These are phyloP conservation scores for Athalia cordata DNA, from an alignment of 2,888 invertebrate species.

Conservation along the genomic window DNA sequence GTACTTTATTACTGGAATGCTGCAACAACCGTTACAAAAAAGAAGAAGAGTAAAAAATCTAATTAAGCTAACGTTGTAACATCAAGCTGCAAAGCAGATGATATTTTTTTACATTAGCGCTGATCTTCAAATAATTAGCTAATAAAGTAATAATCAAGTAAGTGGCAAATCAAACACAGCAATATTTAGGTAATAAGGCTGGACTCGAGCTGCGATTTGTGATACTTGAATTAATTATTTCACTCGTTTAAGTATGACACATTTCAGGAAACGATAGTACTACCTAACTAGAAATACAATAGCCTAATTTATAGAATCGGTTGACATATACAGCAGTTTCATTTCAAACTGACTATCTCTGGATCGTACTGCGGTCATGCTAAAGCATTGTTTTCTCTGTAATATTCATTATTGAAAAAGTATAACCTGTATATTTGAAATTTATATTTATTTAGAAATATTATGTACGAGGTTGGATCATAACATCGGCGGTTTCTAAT, in stretches of 20 bases:
- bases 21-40: constrained; percentile 68
- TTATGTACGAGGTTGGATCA: no score
- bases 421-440: constrained; percentile 28
- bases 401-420: constrained; percentile 12
- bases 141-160: not conserved
- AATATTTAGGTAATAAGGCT: constrained; percentile 26
- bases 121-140: not conserved
- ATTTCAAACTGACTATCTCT: not conserved
- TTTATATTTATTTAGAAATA: not conserved
- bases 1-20: constrained; percentile 90
- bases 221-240: constrained; percentile 10
- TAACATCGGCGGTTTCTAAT: no score
- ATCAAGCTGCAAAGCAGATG: not conserved
- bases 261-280: not conserved
- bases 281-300: not conserved
- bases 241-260: not conserved
- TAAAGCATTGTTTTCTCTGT: not conserved
- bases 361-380: not conserved
- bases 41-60: constrained; percentile 69
- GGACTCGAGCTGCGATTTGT: constrained; percentile 15
- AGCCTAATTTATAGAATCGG: not conserved
- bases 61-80: not conserved
- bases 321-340: not conserved
- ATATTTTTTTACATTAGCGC: not conserved
- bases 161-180: not conserved